A percentile compares a stretch with the other conserved stretches of the same genome.
Evolutionary conservation across 2,888 invertebrate species (phyloP).

Genomic region (Alentia gelatinosa): DNA sequence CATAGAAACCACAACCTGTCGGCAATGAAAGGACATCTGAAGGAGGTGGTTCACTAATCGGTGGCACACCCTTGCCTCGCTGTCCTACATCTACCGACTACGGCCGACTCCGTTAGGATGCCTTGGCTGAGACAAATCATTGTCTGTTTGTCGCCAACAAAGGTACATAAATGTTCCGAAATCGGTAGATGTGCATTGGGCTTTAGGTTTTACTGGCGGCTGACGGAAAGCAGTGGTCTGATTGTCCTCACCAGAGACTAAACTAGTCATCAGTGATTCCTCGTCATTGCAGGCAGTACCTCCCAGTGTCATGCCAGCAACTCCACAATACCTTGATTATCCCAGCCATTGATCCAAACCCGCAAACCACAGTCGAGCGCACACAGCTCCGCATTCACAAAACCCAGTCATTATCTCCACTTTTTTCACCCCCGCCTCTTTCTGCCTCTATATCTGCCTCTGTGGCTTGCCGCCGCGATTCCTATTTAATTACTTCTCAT

Average conservation of each 20-base stretch:
- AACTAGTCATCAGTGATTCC: neutral
- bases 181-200: too few relatives aligned
- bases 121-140: too few relatives aligned
- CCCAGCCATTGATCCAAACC: conserved; percentile 24
- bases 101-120: too few relatives aligned
- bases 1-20: too few relatives aligned
- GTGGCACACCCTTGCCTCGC: too few relatives aligned
- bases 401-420: conserved; percentile 17
- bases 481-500: conserved; percentile 18
- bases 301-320: neutral
- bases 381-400: neutral
- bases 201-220: neutral
- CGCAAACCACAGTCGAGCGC: neutral
- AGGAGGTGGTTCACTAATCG: too few relatives aligned
- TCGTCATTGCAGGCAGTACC: neutral
- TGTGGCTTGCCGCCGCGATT: conserved; percentile 9
- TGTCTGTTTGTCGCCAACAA: too few relatives aligned
- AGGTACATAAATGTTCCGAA: too few relatives aligned
- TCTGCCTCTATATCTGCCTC: conserved; percentile 1
- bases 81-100: too few relatives aligned
- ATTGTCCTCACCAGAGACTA: neutral
- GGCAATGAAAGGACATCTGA: too few relatives aligned
- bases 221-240: neutral
- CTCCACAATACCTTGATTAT: conserved; percentile 18
- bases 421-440: neutral